phyloP scores from a whole-genome alignment of 1,140 invertebrate species.

The Leptopilina boulardi region DNA sequence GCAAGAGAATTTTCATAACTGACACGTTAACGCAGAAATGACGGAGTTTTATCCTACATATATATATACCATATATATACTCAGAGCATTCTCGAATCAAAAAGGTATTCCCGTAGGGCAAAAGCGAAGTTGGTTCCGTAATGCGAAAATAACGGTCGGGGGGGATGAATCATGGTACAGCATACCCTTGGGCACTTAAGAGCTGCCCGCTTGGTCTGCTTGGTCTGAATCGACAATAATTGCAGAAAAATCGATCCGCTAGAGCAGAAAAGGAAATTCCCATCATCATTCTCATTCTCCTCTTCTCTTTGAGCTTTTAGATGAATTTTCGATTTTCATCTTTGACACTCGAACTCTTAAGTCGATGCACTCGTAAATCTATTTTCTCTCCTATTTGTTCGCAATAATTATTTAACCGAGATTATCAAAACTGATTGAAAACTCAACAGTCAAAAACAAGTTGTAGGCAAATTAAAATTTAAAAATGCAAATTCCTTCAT shows the following conservation, averaged over 20 bases:
- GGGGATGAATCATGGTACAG: conserved; percentile 57
- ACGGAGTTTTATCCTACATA: conserved; percentile 55
- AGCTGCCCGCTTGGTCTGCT: conserved; percentile 49
- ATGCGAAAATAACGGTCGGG: conserved; percentile 68
- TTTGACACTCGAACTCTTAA: too few species aligned
- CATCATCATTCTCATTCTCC: background rate
- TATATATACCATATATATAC: conserved; percentile 35
- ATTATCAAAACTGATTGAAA: too few species aligned
- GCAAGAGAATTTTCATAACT: conserved; percentile 58
- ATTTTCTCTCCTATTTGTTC: too few species aligned
- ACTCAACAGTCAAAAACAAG: too few species aligned
- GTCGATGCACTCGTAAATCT: too few species aligned
- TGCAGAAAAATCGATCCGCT: conserved; percentile 58
- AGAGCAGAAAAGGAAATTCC: background rate
- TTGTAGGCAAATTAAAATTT: too few species aligned
- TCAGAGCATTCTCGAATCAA: conserved; percentile 55
- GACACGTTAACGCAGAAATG: conserved; percentile 65
- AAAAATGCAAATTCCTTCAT: too few species aligned
- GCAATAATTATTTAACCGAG: too few species aligned
- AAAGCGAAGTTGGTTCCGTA: conserved; percentile 53
- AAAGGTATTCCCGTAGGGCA: conserved; percentile 59
- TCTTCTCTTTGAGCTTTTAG: background rate
- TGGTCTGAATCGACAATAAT: conserved; percentile 62
- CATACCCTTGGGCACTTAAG: conserved; percentile 50
- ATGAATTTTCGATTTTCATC: conserved; percentile 30